Conservation (phyloP, 2,797 vertebrate genomes). For the Nannoperca obscura region DNA sequence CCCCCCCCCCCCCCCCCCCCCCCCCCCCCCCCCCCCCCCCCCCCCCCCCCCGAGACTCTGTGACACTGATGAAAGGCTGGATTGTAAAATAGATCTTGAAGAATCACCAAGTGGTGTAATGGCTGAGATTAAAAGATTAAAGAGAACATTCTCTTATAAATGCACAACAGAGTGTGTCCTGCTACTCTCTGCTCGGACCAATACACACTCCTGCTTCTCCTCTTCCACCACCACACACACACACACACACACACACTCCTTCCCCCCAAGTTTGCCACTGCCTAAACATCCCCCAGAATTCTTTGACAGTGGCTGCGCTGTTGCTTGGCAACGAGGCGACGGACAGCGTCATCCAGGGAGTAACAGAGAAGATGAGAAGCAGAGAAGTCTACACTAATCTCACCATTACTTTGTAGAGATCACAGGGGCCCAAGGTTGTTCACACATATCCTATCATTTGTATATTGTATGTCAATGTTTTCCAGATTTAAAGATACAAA, state of each 20-base stretch:
- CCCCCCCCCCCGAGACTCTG: too few relatives aligned
- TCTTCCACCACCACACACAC: constrained; percentile 39
- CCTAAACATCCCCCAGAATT: constrained; percentile 84
- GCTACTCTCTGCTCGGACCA: constrained; percentile 42
- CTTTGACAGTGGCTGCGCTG: constrained; percentile 85
- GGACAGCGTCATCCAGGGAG: constrained; percentile 81
- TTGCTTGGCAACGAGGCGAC: constrained; percentile 87
- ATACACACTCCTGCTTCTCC: constrained; percentile 42
- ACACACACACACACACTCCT: constrained; percentile 43
- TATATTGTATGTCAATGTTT: not conserved
- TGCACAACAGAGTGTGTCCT: constrained; percentile 44
- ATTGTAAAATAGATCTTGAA: constrained; percentile 31
- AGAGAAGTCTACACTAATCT: constrained; percentile 71
- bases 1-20: too few relatives aligned
- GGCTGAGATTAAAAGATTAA: constrained; percentile 58
- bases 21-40: too few relatives aligned
- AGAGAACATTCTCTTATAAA: constrained; percentile 45
- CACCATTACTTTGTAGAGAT: constrained; percentile 57
- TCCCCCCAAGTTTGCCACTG: constrained; percentile 67
- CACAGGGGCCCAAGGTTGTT: constrained; percentile 16
- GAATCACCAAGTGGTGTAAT: constrained; percentile 25
- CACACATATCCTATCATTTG: constrained; percentile 24
- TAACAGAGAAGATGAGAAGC: constrained; percentile 75
- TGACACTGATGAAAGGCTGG: constrained; percentile 30
- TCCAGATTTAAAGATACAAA: not conserved